Evolutionary conservation across 1,140 invertebrate genomes (phyloP), one percentile per base, ranked within the genome.

Genomic region (Lanistes nyassanus): DNA sequence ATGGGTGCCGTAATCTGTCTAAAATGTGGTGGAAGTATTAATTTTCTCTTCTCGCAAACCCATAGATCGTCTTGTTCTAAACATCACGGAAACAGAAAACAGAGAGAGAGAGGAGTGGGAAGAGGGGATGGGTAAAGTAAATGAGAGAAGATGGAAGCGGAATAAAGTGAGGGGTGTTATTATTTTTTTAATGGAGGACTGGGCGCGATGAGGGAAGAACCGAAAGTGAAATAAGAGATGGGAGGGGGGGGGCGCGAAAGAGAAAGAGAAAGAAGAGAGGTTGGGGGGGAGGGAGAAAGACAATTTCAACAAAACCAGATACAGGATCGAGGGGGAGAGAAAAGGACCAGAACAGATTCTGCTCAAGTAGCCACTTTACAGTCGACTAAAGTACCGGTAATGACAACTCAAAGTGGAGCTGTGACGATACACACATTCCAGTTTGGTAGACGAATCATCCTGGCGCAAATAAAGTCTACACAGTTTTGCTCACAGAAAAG

Each of bases 181-280:
- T 31, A 34, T 31, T 21, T 26, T 65, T 19, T 65, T 31, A 34
- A 37, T 65, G 31, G 21, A 31, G 9, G 4, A 0, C n/a, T 9
- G 13, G 16, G 58, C 1, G 29, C 36, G 62, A 36, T 16, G 29
- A 3, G 29, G 56, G 62, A 36, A 9, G 37, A 31, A 37, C 7
- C 19, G 37, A 21, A 31, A 36, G 31, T 21, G 62, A 0, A 4
- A 21, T 7, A 31, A 9, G 31, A 23, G 6, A 11, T 11, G 31
- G 6, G 56, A 60, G 56, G 23, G 56, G 23, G 56, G 21, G 56
- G 29, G 56, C 9, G 56, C 9, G 23, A 23, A 23, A 60, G 56
- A 60, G 56, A 47, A 21, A 64, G 60, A 64, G 60, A 64, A 36
- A 64, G 60, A 36, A 64, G 60, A 64, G n/a, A n/a, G n/a, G n/a